Evolutionary conservation across 2,888 invertebrate genomes (phyloP), one percentile per base, ranked within the genome.

Genomic region (Ctena decussata): DNA sequence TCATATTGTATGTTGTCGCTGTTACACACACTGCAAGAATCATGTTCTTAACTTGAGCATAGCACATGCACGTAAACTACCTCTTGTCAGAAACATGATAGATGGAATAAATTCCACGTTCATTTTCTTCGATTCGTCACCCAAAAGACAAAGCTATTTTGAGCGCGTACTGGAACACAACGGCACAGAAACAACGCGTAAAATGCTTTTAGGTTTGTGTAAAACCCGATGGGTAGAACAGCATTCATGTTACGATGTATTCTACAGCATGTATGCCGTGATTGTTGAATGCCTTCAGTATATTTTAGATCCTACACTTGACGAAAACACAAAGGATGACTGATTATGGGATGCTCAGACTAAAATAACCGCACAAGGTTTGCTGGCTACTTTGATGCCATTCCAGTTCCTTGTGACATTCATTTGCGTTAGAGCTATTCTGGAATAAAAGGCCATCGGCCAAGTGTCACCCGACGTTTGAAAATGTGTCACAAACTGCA

Each of bases 1-100:
- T n/a, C n/a, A n/a, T n/a, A n/a, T n/a, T n/a, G n/a, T n/a, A n/a
- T n/a, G n/a, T n/a, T n/a, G n/a, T n/a, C n/a, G n/a, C n/a, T n/a
- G n/a, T 53, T 53, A 53, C n/a, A 53, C n/a, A 53, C n/a, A 53
- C 53, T 53, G 53, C 53, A 53, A n/a, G n/a, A 53, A 53, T 24
- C 78, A 49, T 30, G 53, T 53, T 44, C 46, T 80, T 2, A 74
- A 80, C 24, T 30, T 60, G 32, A 74, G 74, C 65, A 60, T 81
- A 30, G 41, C 41, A 41, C 44, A 65, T 30, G 46, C 75, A 21
- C 49, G 70, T 37, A 76, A 76, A 18, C 24, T 75, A 18, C 75
- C 75, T 18, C 35, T 32, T 18, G 70, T 76, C 32, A 81, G 76
- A 70, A 75, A 75, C 35, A 81, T 75, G 80, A 75, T 81, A n/a